Conservation (phyloP, 2,888 invertebrate species). For the Gibbula magus region DNA sequence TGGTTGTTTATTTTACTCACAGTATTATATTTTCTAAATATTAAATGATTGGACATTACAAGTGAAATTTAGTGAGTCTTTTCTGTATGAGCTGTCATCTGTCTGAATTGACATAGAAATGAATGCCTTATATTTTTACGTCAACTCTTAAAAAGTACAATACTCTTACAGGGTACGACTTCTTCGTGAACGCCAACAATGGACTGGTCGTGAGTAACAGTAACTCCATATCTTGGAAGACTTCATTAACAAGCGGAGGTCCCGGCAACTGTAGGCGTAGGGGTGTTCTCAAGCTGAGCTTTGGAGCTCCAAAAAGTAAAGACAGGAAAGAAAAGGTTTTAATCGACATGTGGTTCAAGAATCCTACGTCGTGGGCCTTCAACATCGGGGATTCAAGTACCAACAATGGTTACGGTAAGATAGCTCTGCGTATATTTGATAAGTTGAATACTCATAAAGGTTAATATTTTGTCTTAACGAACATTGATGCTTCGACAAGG, state of each 20-base stretch:
- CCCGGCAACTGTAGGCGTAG: not conserved
- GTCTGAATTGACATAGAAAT: too few species aligned
- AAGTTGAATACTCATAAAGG: not conserved
- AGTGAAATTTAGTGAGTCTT: too few species aligned
- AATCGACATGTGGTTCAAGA: slow-evolving; percentile 27
- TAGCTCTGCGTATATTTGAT: not conserved
- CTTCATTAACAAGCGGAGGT: not conserved
- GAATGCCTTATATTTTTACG: too few species aligned
- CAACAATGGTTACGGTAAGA: slow-evolving; percentile 3
- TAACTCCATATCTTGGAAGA: not conserved
- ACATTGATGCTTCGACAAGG: too few species aligned
- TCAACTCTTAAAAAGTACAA: too few species aligned
- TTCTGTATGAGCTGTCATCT: too few species aligned
- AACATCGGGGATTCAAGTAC: slow-evolving; percentile 1
- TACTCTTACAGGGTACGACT: not conserved
- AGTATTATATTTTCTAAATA: too few species aligned
- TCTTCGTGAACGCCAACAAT: not conserved
- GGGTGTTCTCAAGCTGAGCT: slow-evolving; percentile 13
- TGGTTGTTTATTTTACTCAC: too few species aligned
- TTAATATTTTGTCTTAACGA: too few species aligned
- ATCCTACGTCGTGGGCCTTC: not conserved
- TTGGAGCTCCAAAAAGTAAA: not conserved
- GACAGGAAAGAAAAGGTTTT: not conserved
- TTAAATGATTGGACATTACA: too few species aligned
- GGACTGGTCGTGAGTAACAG: not conserved